These are phyloP conservation scores for Thelaira solivaga DNA, from an alignment of 2,888 invertebrate genomes.

Conservation along the genomic window DNA sequence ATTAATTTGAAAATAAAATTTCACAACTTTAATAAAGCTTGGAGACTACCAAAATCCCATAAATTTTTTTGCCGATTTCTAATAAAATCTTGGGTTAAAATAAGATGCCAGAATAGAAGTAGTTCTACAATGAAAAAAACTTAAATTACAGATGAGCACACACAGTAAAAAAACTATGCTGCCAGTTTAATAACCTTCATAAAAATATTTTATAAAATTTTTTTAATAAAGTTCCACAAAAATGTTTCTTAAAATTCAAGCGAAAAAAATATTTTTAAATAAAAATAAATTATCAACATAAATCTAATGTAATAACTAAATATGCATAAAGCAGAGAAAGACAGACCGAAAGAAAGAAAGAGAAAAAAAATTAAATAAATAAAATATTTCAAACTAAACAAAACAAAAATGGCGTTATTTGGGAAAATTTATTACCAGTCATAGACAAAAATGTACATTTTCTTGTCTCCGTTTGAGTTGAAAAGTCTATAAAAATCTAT, in stretches of 20 bases:
- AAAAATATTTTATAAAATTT: constrained; percentile 22
- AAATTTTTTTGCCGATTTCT: no score
- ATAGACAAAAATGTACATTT: constrained; percentile 58
- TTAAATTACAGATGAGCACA: no score
- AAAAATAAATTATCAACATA: constrained; percentile 57
- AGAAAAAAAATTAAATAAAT: constrained; percentile 32
- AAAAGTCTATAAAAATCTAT: constrained; percentile 63
- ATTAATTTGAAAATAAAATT: no score
- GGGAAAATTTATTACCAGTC: constrained; percentile 57
- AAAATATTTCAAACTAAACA: constrained; percentile 36
- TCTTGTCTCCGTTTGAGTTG: constrained; percentile 61
- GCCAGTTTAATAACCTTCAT: constrained; percentile 29
- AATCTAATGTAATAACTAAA: constrained; percentile 58
- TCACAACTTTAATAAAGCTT: no score
- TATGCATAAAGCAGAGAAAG: no score
- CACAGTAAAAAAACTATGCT: no score
- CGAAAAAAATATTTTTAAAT: background rate
- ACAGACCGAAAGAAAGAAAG: background rate
- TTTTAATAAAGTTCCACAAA: constrained; percentile 18
- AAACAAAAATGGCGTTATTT: constrained; percentile 58
- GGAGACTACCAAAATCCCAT: no score
- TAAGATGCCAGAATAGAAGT: no score
- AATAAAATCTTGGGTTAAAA: no score
- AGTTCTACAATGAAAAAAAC: no score
- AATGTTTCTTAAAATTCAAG: constrained; percentile 23